Evolutionary conservation across 2,888 invertebrate genomes (phyloP).

Genomic region (Epistrophe eligans): DNA sequence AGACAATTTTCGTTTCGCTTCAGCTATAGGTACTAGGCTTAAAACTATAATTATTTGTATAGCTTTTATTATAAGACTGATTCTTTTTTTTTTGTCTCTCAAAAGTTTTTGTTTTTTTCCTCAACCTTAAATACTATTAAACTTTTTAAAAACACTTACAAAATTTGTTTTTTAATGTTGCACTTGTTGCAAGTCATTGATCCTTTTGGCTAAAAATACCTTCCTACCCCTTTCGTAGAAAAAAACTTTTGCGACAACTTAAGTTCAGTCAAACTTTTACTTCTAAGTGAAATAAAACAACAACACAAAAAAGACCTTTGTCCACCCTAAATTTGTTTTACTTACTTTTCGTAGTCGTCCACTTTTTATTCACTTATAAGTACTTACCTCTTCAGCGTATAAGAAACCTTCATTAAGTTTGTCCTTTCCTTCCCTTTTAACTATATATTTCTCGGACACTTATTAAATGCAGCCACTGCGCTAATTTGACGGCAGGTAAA

Average conservation of each 20-base stretch:
- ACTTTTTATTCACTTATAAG: constrained; percentile 25
- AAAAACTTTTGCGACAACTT: constrained; percentile 59
- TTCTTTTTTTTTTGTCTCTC: no score
- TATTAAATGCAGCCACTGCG: constrained; percentile 70
- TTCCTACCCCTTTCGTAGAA: not conserved
- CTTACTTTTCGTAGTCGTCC: constrained; percentile 40
- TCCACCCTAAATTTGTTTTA: constrained; percentile 51
- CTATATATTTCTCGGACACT: constrained; percentile 71
- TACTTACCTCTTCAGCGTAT: constrained; percentile 39
- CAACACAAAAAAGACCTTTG: not conserved
- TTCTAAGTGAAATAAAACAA: constrained; percentile 23
- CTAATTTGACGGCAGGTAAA: constrained; percentile 72
- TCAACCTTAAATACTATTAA: not conserved
- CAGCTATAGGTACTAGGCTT: no score
- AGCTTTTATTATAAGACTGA: no score
- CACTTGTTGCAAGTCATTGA: constrained; percentile 40
- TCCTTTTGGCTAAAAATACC: constrained; percentile 36
- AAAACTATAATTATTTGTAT: no score
- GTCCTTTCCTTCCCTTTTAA: constrained; percentile 54
- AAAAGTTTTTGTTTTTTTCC: no score
- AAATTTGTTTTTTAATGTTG: constrained; percentile 29
- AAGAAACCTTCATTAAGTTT: constrained; percentile 55
- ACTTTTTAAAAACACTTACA: constrained; percentile 27
- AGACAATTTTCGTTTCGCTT: no score
- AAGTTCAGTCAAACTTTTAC: constrained; percentile 6